Base-by-base conservation (phyloP, 2,797 vertebrate species). In the Argentina silus region DNA sequence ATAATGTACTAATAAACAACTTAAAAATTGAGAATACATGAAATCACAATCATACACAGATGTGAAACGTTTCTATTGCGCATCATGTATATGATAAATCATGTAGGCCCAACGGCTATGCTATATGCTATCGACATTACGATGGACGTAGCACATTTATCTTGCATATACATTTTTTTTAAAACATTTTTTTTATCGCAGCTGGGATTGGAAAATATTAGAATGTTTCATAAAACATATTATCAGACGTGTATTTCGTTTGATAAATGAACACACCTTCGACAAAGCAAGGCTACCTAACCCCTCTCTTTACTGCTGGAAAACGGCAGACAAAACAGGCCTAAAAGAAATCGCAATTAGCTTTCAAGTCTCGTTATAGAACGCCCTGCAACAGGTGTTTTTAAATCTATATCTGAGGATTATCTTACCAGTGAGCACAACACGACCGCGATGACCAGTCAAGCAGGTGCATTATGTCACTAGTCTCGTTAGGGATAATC, bases 341-440 rank as follows among this genome's bases (percentile, higher is more conserved):
- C 8, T 51, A 61, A 79, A 72, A 53, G 67, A 15, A 67, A 63
- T 43, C 15, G 10, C 17, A 21, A 15, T 67, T 47, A 71, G 47
- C 51, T 61, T 12, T 74, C 65, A 77, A 45, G 15, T 75, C 64
- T 75, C 71, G 67, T 75, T 44, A 68, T 53, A 19, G 57, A 74
- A 61, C 47, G 11, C 56, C 7, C 3, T 10, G 14, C 45, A 61
- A 42, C 70, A 81, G 72, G 73, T 87, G 83, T 83, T 73, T 78
- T 56, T 61, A 77, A 61, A 78, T 73, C 65, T 51, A 72, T 76
- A 48, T 73, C 59, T 75, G 79, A 9, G 10, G 43, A 11, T 47
- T 53, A 60, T 6, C 44, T 15, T 45, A 21, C 36, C 42, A 44
- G 19, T 14, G 45, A 45, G 14, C 45, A 23, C 6, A 65, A 17